Percentiles rank a stretch among this genome's conserved stretches.
Conservation (phyloP, 37 sponge, comb jelly and placozoan species). For the Mnemiopsis leidyi region DNA sequence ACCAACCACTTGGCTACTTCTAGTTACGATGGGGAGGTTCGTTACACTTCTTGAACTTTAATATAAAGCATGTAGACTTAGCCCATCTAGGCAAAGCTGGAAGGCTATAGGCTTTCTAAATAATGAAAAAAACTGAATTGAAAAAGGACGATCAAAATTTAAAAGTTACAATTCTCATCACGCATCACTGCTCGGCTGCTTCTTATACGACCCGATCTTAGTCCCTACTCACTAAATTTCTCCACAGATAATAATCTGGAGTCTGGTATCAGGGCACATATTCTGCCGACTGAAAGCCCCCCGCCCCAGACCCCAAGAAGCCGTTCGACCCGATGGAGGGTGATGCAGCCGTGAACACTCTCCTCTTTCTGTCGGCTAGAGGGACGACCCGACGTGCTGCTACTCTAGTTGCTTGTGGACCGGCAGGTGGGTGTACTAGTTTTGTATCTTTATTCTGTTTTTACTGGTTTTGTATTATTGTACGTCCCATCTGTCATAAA, state of each 20-base stretch:
- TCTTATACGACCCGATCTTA: too few species aligned
- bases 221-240: neutral
- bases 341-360: constrained; percentile 70
- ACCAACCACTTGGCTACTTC: constrained; percentile 80
- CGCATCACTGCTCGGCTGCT: too few species aligned
- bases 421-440: constrained; percentile 65
- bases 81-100: too few species aligned
- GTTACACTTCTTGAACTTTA: neutral
- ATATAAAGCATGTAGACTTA: too few species aligned
- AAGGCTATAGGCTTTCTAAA: too few species aligned
- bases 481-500: too few species aligned
- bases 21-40: constrained; percentile 88
- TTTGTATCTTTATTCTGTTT: too few species aligned
- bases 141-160: too few species aligned
- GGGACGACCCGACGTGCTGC: constrained; percentile 67
- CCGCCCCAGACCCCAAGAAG: constrained; percentile 7
- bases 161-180: too few species aligned
- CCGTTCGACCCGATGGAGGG: constrained; percentile 67
- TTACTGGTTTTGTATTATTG: too few species aligned
- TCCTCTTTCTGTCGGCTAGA: constrained; percentile 74
- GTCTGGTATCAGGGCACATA: constrained; percentile 75
- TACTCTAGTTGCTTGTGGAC: constrained; percentile 76
- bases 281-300: constrained; percentile 68
- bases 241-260: constrained; percentile 77
- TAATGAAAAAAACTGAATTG: too few species aligned